A percentile compares a stretch with the other conserved stretches of the same genome.
phyloP scores from a whole-genome alignment of 2,797 vertebrate genomes.

The Monodelphis domestica region DNA sequence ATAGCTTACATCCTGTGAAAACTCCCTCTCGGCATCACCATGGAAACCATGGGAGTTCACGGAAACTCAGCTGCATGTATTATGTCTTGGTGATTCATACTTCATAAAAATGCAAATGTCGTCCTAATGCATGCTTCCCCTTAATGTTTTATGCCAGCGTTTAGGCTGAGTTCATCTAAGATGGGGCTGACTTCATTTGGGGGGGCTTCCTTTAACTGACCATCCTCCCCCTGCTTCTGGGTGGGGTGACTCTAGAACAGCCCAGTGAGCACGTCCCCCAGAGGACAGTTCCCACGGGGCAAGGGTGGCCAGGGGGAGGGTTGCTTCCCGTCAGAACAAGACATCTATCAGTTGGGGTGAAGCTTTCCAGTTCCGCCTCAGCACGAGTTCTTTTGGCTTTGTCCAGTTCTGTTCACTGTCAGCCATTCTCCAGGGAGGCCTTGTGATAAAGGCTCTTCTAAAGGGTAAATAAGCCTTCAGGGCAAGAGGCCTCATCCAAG shows the following conservation, averaged over 20 bases:
- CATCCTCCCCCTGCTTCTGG: constrained; percentile 69
- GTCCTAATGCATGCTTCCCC: constrained; percentile 86
- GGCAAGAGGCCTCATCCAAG: not conserved
- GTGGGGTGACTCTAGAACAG: not conserved
- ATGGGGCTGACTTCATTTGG: constrained; percentile 87
- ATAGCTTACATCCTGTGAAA: constrained; percentile 86
- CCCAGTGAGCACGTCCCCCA: not conserved
- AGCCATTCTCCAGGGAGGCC: not conserved
- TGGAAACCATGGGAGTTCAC: constrained; percentile 87
- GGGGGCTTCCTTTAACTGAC: constrained; percentile 80
- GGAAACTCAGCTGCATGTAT: constrained; percentile 88
- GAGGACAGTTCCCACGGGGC: not conserved
- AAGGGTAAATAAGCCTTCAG: not conserved
- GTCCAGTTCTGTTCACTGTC: not conserved
- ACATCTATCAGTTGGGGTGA: not conserved
- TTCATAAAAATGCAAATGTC: constrained; percentile 89
- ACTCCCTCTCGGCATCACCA: constrained; percentile 86
- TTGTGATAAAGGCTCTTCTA: not conserved
- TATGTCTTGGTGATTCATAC: constrained; percentile 88
- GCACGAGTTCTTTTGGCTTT: not conserved
- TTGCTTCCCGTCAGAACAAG: not conserved
- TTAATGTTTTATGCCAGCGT: constrained; percentile 86
- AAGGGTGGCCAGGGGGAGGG: not conserved
- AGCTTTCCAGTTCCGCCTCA: not conserved
- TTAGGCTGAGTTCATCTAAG: constrained; percentile 86